A percentile compares a stretch with the other conserved stretches of the same genome.
Conservation (phyloP, 2,797 vertebrate genomes). For the Poecilia picta region DNA sequence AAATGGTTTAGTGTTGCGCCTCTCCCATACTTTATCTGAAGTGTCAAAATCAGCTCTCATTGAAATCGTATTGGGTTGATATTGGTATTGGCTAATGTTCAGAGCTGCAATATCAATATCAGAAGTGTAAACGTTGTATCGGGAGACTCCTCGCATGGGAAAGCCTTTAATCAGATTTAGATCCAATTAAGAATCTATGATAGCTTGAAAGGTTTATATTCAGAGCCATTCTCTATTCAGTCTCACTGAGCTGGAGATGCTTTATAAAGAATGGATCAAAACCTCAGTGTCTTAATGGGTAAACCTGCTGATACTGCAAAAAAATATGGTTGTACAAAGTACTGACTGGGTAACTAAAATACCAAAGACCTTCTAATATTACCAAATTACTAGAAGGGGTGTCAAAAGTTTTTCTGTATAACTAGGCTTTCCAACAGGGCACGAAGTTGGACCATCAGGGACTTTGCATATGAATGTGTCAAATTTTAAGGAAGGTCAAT, state of each 20-base stretch:
- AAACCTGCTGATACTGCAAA: background rate
- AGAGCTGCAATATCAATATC: too few species aligned
- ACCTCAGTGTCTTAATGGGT: background rate
- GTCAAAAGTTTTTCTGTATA: background rate
- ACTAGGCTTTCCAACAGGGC: background rate
- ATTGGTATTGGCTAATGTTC: too few species aligned
- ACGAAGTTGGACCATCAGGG: background rate
- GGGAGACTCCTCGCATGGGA: too few species aligned
- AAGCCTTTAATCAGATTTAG: background rate
- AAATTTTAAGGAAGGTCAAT: slow-evolving; percentile 33
- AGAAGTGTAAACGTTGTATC: too few species aligned
- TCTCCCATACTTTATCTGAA: too few species aligned
- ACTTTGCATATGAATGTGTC: slow-evolving; percentile 6
- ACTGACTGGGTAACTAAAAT: background rate
- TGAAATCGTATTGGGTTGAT: too few species aligned
- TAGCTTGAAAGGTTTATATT: background rate
- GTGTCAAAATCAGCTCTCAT: too few species aligned
- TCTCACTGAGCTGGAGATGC: background rate
- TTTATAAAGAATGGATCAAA: background rate
- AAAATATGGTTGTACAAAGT: background rate
- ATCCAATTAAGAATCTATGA: background rate
- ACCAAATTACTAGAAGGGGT: background rate
- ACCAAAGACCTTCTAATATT: background rate
- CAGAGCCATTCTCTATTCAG: background rate
- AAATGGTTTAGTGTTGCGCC: background rate